Evolutionary conservation across 2,888 invertebrate genomes (phyloP), one percentile per base, ranked within the genome.

Genomic region (Lepidonotus clava): DNA sequence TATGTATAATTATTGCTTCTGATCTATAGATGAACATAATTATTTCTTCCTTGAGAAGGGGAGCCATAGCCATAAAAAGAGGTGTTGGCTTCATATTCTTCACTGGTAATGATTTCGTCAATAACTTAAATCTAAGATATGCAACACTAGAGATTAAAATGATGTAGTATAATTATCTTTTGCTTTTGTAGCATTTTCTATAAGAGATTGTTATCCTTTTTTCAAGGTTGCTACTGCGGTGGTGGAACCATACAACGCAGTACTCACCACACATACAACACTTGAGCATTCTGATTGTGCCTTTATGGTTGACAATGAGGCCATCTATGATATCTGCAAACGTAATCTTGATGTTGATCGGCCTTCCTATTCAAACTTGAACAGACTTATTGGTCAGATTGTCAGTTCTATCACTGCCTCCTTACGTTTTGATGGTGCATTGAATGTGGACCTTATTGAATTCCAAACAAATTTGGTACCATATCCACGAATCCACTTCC

Each of bases 201-300:
- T n/a, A n/a, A n/a, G n/a, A n/a, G n/a, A n/a, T n/a, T n/a, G n/a
- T n/a, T n/a, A n/a, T n/a, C n/a, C n/a, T n/a, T n/a, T n/a, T n/a
- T n/a, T n/a, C n/a, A n/a, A 46, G 46, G 18, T 66, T n/a, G 6
- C 66, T n/a, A 66, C 66, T 32, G 98, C 98, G 94, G 95, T 86
- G 56, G 28, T 87, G 4, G 71, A 32, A 14, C 77, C 88, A 46
- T 66, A 66, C 66, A 66, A 66, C 24, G 6, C 66, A 21, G n/a
- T 66, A 6, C 66, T 66, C 66, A 66, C 66, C 66, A 66, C 66
- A 6, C 66, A 66, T 24, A 66, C 66, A 6, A 66, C 66, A 8
- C 66, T 66, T 8, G 66, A 66, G 66, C 66, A 66, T n/a, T 66
- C 66, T 24, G 66, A 66, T n/a, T 66, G 66, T 24, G 66, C 66